A percentile compares a stretch with the other conserved stretches of the same genome.
Evolutionary conservation across 2,113 vertebrate species (phyloP).

Genomic region (Nematolebias whitei): DNA sequence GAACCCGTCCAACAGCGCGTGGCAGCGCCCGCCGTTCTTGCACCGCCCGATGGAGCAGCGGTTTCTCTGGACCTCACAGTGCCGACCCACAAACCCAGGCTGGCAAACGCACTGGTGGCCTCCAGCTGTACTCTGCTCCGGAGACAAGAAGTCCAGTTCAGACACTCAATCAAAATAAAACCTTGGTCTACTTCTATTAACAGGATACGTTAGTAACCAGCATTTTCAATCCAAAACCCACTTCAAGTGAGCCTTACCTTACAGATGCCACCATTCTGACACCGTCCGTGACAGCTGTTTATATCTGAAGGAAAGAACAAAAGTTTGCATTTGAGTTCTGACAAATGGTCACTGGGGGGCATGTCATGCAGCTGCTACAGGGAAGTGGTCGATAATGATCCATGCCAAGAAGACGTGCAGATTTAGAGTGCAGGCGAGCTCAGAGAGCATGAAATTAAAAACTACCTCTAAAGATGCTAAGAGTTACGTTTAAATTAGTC

Average conservation of each 20-base stretch:
- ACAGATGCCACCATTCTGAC: conserved; percentile 91
- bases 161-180: too few species aligned
- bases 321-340: background rate
- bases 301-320: conserved; percentile 77
- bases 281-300: conserved; percentile 89
- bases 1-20: conserved; percentile 81
- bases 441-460: background rate
- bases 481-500: background rate
- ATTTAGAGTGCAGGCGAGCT: conserved; percentile 15
- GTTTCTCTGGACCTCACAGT: conserved; percentile 86
- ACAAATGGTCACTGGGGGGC: background rate
- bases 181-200: too few species aligned
- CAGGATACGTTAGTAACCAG: too few species aligned
- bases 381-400: background rate
- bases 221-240: too few species aligned
- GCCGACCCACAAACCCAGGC: conserved; percentile 85
- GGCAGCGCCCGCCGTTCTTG: conserved; percentile 84
- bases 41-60: conserved; percentile 87
- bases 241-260: conserved; percentile 79
- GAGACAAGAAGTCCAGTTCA: background rate
- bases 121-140: conserved; percentile 77
- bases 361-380: conserved; percentile 28
- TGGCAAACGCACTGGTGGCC: conserved; percentile 88
- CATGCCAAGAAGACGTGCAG: conserved; percentile 26
- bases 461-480: background rate